Evolutionary conservation across 2,888 invertebrate species (phyloP), one percentile per base, ranked within the genome.

Genomic region (Drosophila mulleri): DNA sequence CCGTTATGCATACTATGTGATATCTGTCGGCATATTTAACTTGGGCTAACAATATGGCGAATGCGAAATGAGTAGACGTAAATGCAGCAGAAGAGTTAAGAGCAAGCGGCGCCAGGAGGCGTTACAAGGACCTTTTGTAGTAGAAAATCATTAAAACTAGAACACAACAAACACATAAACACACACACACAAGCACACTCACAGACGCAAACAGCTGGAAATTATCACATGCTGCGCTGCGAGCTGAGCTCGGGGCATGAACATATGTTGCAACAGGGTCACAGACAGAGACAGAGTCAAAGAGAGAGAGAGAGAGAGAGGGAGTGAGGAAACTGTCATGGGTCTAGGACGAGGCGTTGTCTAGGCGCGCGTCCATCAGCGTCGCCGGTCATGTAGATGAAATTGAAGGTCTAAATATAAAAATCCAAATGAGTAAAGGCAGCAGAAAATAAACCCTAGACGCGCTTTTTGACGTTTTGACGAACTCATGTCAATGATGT

Each of bases 111-210:
- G 87, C 88, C 87, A 82, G 75, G 70, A 82, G 88, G 83, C 87
- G 83, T 72, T 64, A 66, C 74, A 82, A 83, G 83, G 82, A 88
- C 78, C 67, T 58, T 75, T 70, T 70, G 56, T 73, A 83, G 89
- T 83, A 87, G 83, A 88, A 87, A 87, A 73, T 83, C 87, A 84
- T 89, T 87, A 80, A 87, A 87, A 89, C 74, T 85, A 80, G 78
- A 83, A 68, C 87, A 88, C 73, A 83, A 77, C 64, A 78, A 69
- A 57, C 48, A 52, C 58, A 56, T 47, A 59, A n/a, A n/a, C 64
- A 64, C 26, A 60, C 53, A 65, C 66, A 63, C 20, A 62, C 42
- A 48, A 3, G 9, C 56, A 61, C 57, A 56, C 62, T 56, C 41
- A 63, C 60, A 64, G 18, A 60, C 4, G 53, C 62, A 62, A 39